phyloP scores from a whole-genome alignment of 1,140 invertebrate species.

The Philaenus spumarius region DNA sequence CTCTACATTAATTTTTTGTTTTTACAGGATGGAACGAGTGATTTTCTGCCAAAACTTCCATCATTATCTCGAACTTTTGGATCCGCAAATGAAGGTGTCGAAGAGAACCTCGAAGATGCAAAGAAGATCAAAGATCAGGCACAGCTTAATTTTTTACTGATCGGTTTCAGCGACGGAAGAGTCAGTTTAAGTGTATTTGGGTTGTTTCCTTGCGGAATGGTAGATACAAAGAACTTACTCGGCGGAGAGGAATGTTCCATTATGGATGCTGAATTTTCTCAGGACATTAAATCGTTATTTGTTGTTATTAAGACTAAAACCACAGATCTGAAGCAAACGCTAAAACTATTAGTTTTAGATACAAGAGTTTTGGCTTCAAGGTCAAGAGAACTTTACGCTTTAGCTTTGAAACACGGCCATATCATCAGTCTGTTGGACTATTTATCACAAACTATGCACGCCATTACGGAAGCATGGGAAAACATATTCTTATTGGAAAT shows the following conservation, averaged over 20 bases:
- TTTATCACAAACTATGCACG: slow-evolving; percentile 65
- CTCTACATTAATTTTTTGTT: too few species aligned
- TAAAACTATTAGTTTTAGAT: slow-evolving; percentile 52
- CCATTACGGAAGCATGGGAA: slow-evolving; percentile 92
- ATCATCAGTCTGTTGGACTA: slow-evolving; percentile 59
- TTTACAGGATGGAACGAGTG: slow-evolving; percentile 38
- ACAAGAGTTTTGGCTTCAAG: slow-evolving; percentile 58
- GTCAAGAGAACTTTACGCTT: slow-evolving; percentile 42
- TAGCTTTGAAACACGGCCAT: slow-evolving; percentile 65
- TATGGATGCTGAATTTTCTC: slow-evolving; percentile 50
- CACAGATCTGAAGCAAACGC: slow-evolving; percentile 23
- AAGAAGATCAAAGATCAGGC: slow-evolving; percentile 57
- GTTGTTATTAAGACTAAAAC: slow-evolving; percentile 1
- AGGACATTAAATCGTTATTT: slow-evolving; percentile 50
- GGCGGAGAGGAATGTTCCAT: slow-evolving; percentile 36
- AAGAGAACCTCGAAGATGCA: slow-evolving; percentile 55
- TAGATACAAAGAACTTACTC: slow-evolving; percentile 34
- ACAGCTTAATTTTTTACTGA: slow-evolving; percentile 67
- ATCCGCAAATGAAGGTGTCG: slow-evolving; percentile 43
- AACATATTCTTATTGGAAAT: slow-evolving; percentile 88
- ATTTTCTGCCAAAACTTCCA: slow-evolving; percentile 50
- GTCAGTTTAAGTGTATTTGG: slow-evolving; percentile 77
- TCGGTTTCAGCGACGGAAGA: slow-evolving; percentile 65
- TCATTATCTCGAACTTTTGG: slow-evolving; percentile 50
- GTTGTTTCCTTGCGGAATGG: slow-evolving; percentile 66